Conservation (phyloP, 2,797 vertebrate genomes). For the Thamnophis elegans region DNA sequence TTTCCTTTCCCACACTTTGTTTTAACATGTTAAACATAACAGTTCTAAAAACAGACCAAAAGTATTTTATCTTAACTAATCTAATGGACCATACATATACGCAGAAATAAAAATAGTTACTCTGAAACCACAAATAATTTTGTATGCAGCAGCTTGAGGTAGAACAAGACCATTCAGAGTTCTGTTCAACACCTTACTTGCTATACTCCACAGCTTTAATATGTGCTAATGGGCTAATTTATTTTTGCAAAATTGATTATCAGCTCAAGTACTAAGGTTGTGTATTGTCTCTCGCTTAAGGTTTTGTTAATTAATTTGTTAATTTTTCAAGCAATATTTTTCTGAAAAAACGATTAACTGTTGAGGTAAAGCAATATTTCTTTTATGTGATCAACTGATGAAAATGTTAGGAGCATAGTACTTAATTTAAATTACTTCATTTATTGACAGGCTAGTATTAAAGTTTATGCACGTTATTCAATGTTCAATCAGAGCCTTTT, state of each 20-base stretch:
- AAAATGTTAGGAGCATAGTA: neutral
- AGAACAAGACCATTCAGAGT: neutral
- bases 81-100: neutral
- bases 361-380: constrained; percentile 2
- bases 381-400: neutral
- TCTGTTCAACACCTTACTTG: neutral
- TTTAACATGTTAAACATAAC: neutral
- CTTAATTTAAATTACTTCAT: constrained; percentile 22
- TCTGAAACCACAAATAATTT: neutral
- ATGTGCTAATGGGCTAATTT: neutral
- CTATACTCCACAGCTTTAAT: neutral
- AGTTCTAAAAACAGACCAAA: neutral
- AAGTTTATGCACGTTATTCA: neutral
- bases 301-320: neutral
- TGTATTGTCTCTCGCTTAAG: neutral
- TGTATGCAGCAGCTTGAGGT: neutral
- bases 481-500: neutral
- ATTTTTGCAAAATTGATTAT: neutral
- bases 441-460: neutral
- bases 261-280: neutral
- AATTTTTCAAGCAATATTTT: neutral
- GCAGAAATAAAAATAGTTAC: neutral
- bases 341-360: neutral
- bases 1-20: neutral
- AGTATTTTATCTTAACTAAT: neutral